Base-by-base conservation (phyloP, 2,797 vertebrate genomes). In the Toxotes lorentzi region DNA sequence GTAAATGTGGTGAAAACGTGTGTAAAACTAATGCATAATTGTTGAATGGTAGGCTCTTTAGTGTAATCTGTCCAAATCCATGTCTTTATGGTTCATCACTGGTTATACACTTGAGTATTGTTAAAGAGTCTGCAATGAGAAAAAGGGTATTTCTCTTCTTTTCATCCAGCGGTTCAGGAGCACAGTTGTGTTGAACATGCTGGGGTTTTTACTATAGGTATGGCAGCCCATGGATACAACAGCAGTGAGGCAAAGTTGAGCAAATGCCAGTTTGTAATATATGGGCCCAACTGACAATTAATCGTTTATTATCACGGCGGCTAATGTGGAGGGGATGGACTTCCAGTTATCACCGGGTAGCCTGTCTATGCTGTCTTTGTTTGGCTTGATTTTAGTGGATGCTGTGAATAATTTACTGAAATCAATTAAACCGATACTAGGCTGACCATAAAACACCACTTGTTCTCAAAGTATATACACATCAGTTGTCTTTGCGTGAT, bases 321-420 rank as follows among this genome's bases (percentile, higher is more conserved):
- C 35, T 65, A 43, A 41, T 69, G 61, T 67, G 38, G 35, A 62
- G 61, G 67, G 67, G 30, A 48, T 67, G 51, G 50, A 65, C 34
- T 40, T 71, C 23, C 9, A 69, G 7, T 59, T 21, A 38, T 47
- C 34, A 57, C 38, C 24, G 30, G 17, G 24, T 35, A 19, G 34
- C 30, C 12, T 70, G 23, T 78, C 32, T 63, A 12, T 73, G 32
- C 51, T 24, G 47, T 60, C 62, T 76, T 76, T 87, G 69, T 76
- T 75, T 62, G 48, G 43, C 47, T 34, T 70, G 41, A 64, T 74
- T 76, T 65, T 30, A 75, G 30, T 14, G 40, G 73, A 81, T 58
- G 59, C 43, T 84, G 73, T 78, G 66, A 80, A 83, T 84, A 63
- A 82, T 78, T 80, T 54, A 78, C 66, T 41, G 12, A 72, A 81